A percentile compares a stretch with the other conserved stretches of the same genome.
Evolutionary conservation across 2,797 vertebrate genomes (phyloP).

Genomic region (Silurus lanzhouensis): DNA sequence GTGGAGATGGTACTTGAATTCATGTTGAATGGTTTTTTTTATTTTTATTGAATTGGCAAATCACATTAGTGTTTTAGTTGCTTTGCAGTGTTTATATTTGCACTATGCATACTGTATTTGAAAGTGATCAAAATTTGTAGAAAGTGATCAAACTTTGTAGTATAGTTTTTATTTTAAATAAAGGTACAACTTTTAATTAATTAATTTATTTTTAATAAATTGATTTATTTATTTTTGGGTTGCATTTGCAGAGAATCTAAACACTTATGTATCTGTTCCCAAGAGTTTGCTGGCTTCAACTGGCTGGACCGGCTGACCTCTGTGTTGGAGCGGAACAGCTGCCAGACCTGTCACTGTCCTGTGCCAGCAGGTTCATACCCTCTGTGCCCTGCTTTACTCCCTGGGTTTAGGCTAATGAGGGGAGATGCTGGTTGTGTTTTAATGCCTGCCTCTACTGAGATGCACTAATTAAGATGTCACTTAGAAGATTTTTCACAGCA

Average conservation of each 20-base stretch:
- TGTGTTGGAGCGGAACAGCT: slow-evolving; percentile 48
- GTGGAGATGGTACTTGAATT: neutral
- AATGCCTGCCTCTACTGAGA: slow-evolving; percentile 62
- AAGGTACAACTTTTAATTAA: no score
- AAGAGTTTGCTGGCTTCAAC: slow-evolving; percentile 54
- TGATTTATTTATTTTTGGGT: no score
- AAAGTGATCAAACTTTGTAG: no score
- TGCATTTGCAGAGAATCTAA: slow-evolving; percentile 60
- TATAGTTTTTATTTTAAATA: no score
- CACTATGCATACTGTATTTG: no score
- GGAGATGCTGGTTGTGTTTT: slow-evolving; percentile 48
- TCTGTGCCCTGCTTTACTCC: slow-evolving; percentile 15
- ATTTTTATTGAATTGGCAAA: neutral
- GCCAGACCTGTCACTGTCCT: slow-evolving; percentile 45
- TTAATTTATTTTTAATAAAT: no score
- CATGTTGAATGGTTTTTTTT: neutral
- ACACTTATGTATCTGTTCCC: slow-evolving; percentile 54
- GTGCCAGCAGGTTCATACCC: slow-evolving; percentile 41
- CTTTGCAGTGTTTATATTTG: neutral
- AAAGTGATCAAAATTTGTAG: no score
- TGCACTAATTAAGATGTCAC: slow-evolving; percentile 71
- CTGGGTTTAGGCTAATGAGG: slow-evolving; percentile 46
- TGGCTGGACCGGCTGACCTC: slow-evolving; percentile 55
- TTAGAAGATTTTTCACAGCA: slow-evolving; percentile 64
- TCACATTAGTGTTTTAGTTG: neutral